Base-by-base conservation (phyloP, 2,797 vertebrate genomes). In the Pogoniulus pusillus region DNA sequence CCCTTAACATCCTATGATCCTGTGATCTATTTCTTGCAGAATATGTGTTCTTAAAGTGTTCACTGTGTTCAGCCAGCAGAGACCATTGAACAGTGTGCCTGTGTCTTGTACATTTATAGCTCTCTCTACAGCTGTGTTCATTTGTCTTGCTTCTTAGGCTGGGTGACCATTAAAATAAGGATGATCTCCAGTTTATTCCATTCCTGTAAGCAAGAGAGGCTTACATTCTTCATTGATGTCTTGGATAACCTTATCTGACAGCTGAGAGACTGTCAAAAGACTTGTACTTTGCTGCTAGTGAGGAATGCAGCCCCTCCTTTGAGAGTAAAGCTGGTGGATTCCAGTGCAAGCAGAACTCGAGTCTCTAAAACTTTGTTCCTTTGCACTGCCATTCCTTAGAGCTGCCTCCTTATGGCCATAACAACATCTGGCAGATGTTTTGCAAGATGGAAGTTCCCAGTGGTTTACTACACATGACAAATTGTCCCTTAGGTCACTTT, bases 401-500 rank as follows among this genome's bases (percentile, higher is more conserved):
- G 8, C 19, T 73, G 13, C 60, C 58, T 90, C 82, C 54, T 39
- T 55, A 58, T 27, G 45, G 20, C 26, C 23, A 16, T 64, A 65
- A 49, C 49, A 70, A 39, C 74, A 62, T 73, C 34, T 93, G 66
- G 30, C 34, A 89, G 57, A 41, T 86, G 53, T 71, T 82, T 83
- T 72, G 47, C 47, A 59, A 59, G 27, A 69, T 5, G 74, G 76
- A 62, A 37, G 16, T 80, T 82, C 2, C 8, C 69, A 32, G 39
- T 34, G 35, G 53, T 80, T 83, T 90, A 66, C 43, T 83, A 12
- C 35, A 75, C 1, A 10, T 47, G 68, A 54, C 18, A 19, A 81
- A 81, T 32, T 73, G 34, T 78, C 73, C 85, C 85, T 91, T 73
- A 68, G 47, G 82, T 87, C 32, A 68, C 79, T 90, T 91, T 71